Evolutionary conservation across 2,888 invertebrate species (phyloP), one percentile per base, ranked within the genome.

Genomic region (Torymus auratus): DNA sequence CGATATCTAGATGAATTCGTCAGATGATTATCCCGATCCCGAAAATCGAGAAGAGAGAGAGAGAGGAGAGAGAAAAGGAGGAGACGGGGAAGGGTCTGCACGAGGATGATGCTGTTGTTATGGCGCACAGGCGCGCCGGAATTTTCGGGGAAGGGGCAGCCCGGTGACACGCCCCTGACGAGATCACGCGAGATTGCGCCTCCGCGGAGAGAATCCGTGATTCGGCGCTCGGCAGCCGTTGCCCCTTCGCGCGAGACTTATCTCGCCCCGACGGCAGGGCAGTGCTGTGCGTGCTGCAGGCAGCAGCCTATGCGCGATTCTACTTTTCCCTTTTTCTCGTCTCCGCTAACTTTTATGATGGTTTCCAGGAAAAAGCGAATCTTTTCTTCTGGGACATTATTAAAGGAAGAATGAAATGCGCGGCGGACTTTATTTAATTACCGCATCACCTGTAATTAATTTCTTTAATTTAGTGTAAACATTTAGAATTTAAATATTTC

Each of bases 1-100:
- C 87, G 89, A 90, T 89, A 89, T 90, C 86, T 87, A 88, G 89
- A 88, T 88, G 88, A 86, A 89, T 90, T 89, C 89, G 89, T 90
- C 87, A 90, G 89, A 89, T 89, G 88, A 88, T 87, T 87, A 82
- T 87, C 86, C 84, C 83, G 86, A 84, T 83, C 82, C 81, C 83
- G 78, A 64, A 41, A 53, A 79, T 72, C 58, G 60, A 55, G 72
- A 23, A 50, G 80, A 81, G 83, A 83, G 83, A 81, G 80, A 69
- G 81, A 52, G 67, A 14, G 65, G 13, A 15, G 67, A 60, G 41
- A 13, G 17, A 60, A 20, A 69, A 41, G 53, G 15, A 69, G 52
- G 61, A 60, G 62, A n/a, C 56, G 53, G 65, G 61, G 69, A 61
- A 53, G 81, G 83, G 65, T 41, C 41, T 41, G 41, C 41, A 41